Evolutionary conservation across 2,888 invertebrate genomes (phyloP), one percentile per base, ranked within the genome.

Genomic region (Orchesella flavescens): DNA sequence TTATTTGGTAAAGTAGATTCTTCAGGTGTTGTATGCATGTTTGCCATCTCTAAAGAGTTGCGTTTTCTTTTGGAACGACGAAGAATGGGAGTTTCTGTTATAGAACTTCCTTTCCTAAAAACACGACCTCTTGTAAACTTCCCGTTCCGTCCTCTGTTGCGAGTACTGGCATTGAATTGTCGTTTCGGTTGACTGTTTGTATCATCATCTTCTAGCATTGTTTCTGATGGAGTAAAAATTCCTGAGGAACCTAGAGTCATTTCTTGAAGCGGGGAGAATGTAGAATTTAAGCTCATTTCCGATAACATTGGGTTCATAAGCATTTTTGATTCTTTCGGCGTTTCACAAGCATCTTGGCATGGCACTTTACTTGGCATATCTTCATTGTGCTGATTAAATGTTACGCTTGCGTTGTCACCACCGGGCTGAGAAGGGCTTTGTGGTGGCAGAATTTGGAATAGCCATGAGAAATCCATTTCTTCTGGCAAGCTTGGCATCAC

Each of bases 401-500:
- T 34, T 34, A 34, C 34, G 7, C 7, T 34, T 34, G 2, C 34
- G 34, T 7, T 34, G 34, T 34, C 7, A n/a, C n/a, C n/a, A n/a
- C n/a, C n/a, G n/a, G n/a, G n/a, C 7, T 34, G 34, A 34, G 34
- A 34, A 34, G 2, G 34, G 7, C 7, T 34, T 7, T 34, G 3
- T 34, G 34, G 49, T 49, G 76, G 66, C 15, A 76, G 19, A 12
- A 76, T 43, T 23, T 55, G 66, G 17, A 76, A 66, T 15, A 76
- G 19, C 76, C 76, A 76, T 1, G 76, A 76, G 21, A 76, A 76
- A 23, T 34, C 43, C 61, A 61, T 24, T 1, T 53, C 53, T n/a
- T n/a, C 53, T 53, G 61, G 23, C 23, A 61, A 61, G 5, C 23
- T 19, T 34, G 34, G 34, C 2, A 34, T 34, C 34, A 34, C 7